These are phyloP conservation scores for Elanus axillaris DNA, from an alignment of 2,113 vertebrate genomes.

Conservation along the genomic window DNA sequence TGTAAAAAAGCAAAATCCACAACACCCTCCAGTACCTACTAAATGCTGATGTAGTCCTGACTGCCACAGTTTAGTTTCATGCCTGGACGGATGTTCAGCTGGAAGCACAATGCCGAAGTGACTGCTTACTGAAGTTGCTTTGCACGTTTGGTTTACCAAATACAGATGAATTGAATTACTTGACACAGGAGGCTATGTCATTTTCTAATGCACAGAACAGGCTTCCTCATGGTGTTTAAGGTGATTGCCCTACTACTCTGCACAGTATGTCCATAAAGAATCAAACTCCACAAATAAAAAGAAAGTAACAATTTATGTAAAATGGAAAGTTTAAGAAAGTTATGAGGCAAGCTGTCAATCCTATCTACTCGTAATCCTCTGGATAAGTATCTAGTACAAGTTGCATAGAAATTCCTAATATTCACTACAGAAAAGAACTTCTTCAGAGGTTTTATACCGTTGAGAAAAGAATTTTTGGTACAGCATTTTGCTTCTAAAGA, in stretches of 20 bases:
- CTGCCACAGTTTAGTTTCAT: background rate
- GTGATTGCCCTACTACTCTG: background rate
- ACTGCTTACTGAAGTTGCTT: background rate
- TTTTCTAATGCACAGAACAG: background rate
- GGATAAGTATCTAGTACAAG: background rate
- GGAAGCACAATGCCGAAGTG: background rate
- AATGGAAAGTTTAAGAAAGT: background rate
- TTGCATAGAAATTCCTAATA: background rate
- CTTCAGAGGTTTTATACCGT: background rate
- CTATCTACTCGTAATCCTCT: background rate
- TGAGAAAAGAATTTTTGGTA: background rate
- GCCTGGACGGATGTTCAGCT: background rate
- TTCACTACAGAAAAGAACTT: background rate
- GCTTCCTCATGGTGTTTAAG: background rate
- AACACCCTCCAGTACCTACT: background rate
- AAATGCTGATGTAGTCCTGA: background rate
- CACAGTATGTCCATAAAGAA: background rate
- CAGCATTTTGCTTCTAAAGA: background rate
- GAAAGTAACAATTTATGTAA: background rate
- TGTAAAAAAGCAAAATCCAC: background rate
- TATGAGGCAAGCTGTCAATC: background rate
- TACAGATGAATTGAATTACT: rapidly evolving
- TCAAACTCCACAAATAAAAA: background rate
- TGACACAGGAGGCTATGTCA: background rate
- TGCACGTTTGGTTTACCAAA: background rate